These are phyloP conservation scores for Eupithecia pulchellata DNA, from an alignment of 2,888 invertebrate species.

Conservation along the genomic window DNA sequence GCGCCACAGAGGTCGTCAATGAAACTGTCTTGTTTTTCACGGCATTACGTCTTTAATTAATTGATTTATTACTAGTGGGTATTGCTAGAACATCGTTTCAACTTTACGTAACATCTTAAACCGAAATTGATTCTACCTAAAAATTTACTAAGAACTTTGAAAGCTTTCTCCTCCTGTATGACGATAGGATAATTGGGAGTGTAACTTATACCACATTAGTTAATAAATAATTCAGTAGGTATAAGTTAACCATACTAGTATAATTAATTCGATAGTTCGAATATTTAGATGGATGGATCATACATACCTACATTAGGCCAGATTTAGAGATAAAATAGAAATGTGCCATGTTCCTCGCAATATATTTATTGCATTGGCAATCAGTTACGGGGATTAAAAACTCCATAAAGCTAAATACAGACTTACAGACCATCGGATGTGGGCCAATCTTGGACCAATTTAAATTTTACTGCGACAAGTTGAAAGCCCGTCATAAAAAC, in stretches of 20 bases:
- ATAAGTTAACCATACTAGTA: too few relatives aligned
- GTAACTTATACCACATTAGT: too few relatives aligned
- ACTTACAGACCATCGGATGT: conserved; percentile 15
- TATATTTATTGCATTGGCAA: conserved; percentile 1
- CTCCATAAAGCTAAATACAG: conserved; percentile 7
- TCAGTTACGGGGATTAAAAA: conserved; percentile 4
- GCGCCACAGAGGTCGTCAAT: too few relatives aligned
- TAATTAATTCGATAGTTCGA: too few relatives aligned
- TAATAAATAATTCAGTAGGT: too few relatives aligned
- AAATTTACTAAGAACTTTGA: not conserved
- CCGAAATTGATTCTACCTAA: not conserved
- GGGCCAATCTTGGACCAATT: conserved; percentile 16
- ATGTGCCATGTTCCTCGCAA: not conserved
- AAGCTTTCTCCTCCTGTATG: too few relatives aligned
- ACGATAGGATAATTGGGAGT: too few relatives aligned
- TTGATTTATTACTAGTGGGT: too few relatives aligned
- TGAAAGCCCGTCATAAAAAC: conserved; percentile 31
- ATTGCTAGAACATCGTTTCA: not conserved
- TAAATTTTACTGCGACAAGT: conserved; percentile 29
- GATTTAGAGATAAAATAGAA: not conserved
- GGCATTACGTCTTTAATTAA: too few relatives aligned
- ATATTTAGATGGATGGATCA: too few relatives aligned
- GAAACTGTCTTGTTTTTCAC: too few relatives aligned
- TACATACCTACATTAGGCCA: too few relatives aligned
- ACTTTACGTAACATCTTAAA: not conserved